Evolutionary conservation across 2,888 invertebrate genomes (phyloP), one percentile per base, ranked within the genome.

Genomic region (Choreutis nemorana): DNA sequence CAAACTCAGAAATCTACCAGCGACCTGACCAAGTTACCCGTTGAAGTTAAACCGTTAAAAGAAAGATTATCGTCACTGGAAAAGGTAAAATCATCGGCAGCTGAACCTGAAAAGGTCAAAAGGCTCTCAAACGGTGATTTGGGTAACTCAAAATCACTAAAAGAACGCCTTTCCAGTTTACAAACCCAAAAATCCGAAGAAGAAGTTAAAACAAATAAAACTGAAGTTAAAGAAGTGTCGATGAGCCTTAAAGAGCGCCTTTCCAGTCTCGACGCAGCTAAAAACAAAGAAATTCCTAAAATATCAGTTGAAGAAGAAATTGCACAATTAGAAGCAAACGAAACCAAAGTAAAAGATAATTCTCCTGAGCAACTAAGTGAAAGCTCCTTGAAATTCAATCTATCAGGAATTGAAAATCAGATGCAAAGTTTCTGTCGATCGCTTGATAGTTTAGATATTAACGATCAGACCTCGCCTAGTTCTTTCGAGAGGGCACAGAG

Each of bases 401-500:
- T 71, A 35, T 64, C 63, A 34, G 82, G 63, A 45, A 79, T 67
- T 46, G 81, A 66, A 64, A 82, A 55, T 62, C 83, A 55, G 78
- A 84, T 77, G 79, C 82, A 61, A 61, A 84, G 64, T 36, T 84
- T 84, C 42, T 84, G 87, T 47, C 81, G 83, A 13, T 86, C 86
- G 30, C 61, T 86, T 30, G 86, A 86, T 40, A 86, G 85, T 30
- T 62, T 86, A 40, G 85, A 86, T 40, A 83, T 83, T 11, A 84
- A 84, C 42, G 82, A 73, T 5, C 70, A 72, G 41, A 62, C 71
- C 23, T 68, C 80, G 33, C 68, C 83, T 15, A 83, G 57, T 41
- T 75, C 83, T 4, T 84, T 85, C 42, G 85, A 85, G 42, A 77
- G 86, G 39, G 82, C 85, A 29, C 84, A 86, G 58, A 84, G 84